phyloP scores from a whole-genome alignment of 2,797 vertebrate species.

The Spizella passerina region DNA sequence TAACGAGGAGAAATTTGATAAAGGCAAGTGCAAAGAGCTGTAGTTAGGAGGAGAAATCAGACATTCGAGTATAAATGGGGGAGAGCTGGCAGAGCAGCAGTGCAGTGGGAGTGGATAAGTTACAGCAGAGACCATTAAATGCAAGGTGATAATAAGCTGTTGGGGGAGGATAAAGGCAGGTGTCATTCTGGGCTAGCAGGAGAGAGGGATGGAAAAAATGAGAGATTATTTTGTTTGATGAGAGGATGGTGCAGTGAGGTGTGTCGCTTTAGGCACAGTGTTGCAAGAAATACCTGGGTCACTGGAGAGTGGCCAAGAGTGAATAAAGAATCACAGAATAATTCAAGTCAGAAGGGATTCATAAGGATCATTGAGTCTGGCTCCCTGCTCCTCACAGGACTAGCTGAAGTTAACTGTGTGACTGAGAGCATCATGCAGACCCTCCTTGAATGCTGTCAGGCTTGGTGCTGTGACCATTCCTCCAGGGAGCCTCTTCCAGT shows the following conservation, averaged over 20 bases:
- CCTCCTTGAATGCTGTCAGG: background rate
- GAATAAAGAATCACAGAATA: background rate
- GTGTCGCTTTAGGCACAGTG: background rate
- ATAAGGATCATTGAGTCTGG: background rate
- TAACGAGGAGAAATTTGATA: background rate
- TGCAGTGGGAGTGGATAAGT: background rate
- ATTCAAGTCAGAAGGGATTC: background rate
- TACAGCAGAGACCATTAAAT: slow-evolving; percentile 9
- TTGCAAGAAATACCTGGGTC: background rate
- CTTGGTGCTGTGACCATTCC: background rate
- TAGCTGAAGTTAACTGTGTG: background rate
- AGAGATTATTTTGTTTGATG: background rate
- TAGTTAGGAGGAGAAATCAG: slow-evolving; percentile 5
- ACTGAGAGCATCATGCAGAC: background rate
- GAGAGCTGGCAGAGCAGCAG: slow-evolving; percentile 22
- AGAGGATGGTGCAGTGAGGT: background rate
- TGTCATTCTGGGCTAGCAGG: background rate
- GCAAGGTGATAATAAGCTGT: background rate
- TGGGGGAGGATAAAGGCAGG: slow-evolving; percentile 2
- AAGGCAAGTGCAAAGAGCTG: background rate
- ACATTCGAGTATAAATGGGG: background rate
- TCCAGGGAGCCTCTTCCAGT: background rate
- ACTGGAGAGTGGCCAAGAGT: background rate
- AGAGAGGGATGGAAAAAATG: background rate
- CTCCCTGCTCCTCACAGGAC: background rate